A percentile compares a stretch with the other conserved stretches of the same genome.
These are phyloP conservation scores for Laupala kohalensis DNA, from an alignment of 1,140 invertebrate species.

Conservation along the genomic window DNA sequence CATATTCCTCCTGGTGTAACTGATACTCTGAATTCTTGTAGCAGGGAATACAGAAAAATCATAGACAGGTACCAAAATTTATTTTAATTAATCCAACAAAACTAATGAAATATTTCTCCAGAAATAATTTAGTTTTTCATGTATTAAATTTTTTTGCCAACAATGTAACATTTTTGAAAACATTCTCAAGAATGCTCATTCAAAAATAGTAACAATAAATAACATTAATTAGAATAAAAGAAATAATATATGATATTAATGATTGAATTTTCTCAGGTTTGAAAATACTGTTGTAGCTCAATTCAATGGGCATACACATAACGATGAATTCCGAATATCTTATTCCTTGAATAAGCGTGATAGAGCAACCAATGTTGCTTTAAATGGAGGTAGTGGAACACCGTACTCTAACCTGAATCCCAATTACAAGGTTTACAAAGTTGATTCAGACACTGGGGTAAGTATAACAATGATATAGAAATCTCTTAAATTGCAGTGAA, in stretches of 20 bases:
- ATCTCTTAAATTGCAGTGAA: too few species aligned
- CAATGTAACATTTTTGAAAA: neutral
- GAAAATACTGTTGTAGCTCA: slow-evolving; percentile 54
- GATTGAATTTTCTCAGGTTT: slow-evolving; percentile 42
- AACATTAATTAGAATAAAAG: too few species aligned
- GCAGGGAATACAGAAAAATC: slow-evolving; percentile 44
- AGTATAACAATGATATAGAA: slow-evolving; percentile 23
- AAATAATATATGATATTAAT: too few species aligned
- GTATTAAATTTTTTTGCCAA: neutral
- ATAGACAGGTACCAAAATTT: slow-evolving; percentile 23
- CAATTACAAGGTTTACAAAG: slow-evolving; percentile 62
- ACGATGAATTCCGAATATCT: slow-evolving; percentile 56
- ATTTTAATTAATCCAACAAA: neutral
- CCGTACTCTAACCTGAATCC: slow-evolving; percentile 54
- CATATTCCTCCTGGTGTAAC: slow-evolving; percentile 64
- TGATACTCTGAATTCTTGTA: slow-evolving; percentile 53
- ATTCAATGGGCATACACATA: slow-evolving; percentile 72
- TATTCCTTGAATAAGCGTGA: slow-evolving; percentile 35
- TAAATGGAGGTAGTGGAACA: slow-evolving; percentile 64
- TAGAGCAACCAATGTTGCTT: slow-evolving; percentile 49
- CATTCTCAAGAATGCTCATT: too few species aligned
- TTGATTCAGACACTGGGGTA: slow-evolving; percentile 45
- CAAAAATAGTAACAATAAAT: too few species aligned
- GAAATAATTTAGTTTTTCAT: neutral
- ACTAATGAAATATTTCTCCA: neutral